Conservation (phyloP, 92 coral and sea anemone genomes). For the Diadumene lineata region DNA sequence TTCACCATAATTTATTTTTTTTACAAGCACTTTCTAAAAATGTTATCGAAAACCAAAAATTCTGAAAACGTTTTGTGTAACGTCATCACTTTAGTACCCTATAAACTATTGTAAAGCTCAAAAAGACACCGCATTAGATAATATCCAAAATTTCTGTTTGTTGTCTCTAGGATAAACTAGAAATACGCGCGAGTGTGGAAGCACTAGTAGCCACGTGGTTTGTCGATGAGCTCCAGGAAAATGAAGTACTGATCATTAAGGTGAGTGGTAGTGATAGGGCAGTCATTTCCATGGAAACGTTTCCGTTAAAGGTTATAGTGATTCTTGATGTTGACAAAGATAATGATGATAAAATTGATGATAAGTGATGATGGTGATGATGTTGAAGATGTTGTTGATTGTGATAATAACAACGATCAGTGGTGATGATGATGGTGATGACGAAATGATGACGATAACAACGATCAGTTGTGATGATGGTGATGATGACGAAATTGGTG, state of each 20-base stretch:
- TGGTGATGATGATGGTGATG: not conserved
- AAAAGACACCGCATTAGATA: not conserved
- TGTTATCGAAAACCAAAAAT: too few species aligned
- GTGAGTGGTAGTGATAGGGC: constrained; percentile 16
- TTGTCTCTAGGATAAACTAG: not conserved
- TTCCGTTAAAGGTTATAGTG: not conserved
- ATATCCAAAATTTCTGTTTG: not conserved
- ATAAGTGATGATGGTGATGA: not conserved
- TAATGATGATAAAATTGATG: too few species aligned
- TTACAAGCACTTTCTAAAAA: too few species aligned
- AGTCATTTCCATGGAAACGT: too few species aligned
- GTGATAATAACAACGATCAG: not conserved
- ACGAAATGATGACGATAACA: not conserved
- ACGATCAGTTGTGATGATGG: not conserved
- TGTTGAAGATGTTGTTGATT: not conserved
- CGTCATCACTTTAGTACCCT: too few species aligned
- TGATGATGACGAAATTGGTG: not conserved
- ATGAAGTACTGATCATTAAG: constrained; percentile 71
- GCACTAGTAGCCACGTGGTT: constrained; percentile 56
- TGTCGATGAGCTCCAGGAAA: constrained; percentile 63
- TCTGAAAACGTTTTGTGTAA: too few species aligned
- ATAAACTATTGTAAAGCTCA: too few species aligned
- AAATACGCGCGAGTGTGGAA: constrained; percentile 50
- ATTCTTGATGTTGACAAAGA: not conserved
- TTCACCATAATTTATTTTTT: too few species aligned